Percentiles rank a stretch among this genome's conserved stretches.
Evolutionary conservation across 2,113 vertebrate genomes (phyloP).

Genomic region (Chamaetylas fuelleborni): DNA sequence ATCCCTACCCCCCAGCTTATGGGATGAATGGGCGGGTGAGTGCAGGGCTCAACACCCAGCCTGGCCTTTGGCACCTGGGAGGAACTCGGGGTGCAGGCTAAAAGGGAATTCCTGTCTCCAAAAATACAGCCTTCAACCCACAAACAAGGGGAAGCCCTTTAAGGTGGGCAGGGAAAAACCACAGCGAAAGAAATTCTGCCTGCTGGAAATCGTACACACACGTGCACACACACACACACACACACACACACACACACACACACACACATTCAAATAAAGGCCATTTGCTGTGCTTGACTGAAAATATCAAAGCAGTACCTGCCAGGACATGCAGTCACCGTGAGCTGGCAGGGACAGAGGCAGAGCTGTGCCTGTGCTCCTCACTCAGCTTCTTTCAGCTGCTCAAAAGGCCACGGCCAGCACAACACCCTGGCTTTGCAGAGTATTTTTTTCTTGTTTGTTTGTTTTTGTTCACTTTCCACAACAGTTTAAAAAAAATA

Average conservation of each 20-base stretch:
- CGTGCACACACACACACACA: too few relatives aligned
- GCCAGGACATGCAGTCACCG: neutral
- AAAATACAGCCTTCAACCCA: neutral
- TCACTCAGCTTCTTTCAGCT: neutral
- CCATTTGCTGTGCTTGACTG: neutral
- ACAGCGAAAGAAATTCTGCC: neutral
- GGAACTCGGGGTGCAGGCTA: neutral
- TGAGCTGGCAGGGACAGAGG: neutral
- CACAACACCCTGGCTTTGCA: neutral
- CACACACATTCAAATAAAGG: neutral
- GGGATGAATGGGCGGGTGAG: neutral
- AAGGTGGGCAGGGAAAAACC: neutral
- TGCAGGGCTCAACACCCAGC: rapidly evolving
- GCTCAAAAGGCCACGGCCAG: neutral
- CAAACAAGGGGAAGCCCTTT: neutral
- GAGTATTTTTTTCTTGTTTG: neutral
- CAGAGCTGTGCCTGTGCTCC: neutral
- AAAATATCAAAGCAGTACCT: neutral
- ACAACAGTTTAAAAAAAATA: neutral
- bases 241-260: neutral
- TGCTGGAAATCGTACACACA: neutral
- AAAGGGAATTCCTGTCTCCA: neutral
- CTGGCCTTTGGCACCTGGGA: neutral
- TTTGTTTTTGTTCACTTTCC: neutral
- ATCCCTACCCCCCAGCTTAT: neutral